These are phyloP conservation scores for Erebia palarica DNA, from an alignment of 2,888 invertebrate genomes.

Conservation along the genomic window DNA sequence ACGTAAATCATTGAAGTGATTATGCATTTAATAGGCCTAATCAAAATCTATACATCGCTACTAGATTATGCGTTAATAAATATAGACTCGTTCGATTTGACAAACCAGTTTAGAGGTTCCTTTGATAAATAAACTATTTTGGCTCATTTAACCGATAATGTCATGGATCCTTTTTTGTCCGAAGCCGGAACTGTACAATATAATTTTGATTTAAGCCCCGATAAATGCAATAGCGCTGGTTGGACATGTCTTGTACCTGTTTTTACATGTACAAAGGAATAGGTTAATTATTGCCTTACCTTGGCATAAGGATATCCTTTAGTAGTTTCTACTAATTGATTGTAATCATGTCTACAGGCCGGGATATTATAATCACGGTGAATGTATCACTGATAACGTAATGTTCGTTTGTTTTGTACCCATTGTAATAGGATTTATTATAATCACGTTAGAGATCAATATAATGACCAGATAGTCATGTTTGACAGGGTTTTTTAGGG, in stretches of 20 bases:
- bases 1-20: neutral
- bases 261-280: constrained; percentile 27
- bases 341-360: constrained; percentile 25
- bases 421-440: constrained; percentile 20
- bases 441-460: neutral
- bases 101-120: constrained; percentile 18
- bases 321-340: constrained; percentile 38
- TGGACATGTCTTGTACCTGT: constrained; percentile 30
- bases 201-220: constrained; percentile 28
- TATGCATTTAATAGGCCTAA: neutral
- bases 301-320: constrained; percentile 40
- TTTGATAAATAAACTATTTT: constrained; percentile 24
- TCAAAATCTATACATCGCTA: constrained; percentile 3
- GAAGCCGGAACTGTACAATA: constrained; percentile 35
- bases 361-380: constrained; percentile 33
- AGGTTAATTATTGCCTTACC: constrained; percentile 33
- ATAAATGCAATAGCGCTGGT: constrained; percentile 25
- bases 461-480: too few species aligned
- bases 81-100: constrained; percentile 16
- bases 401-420: constrained; percentile 28
- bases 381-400: constrained; percentile 35
- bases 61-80: constrained; percentile 9
- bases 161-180: constrained; percentile 31
- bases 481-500: too few species aligned
- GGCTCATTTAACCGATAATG: constrained; percentile 26